Evolutionary conservation across 2,888 invertebrate genomes (phyloP).

Genomic region (Nemurella pictetii): DNA sequence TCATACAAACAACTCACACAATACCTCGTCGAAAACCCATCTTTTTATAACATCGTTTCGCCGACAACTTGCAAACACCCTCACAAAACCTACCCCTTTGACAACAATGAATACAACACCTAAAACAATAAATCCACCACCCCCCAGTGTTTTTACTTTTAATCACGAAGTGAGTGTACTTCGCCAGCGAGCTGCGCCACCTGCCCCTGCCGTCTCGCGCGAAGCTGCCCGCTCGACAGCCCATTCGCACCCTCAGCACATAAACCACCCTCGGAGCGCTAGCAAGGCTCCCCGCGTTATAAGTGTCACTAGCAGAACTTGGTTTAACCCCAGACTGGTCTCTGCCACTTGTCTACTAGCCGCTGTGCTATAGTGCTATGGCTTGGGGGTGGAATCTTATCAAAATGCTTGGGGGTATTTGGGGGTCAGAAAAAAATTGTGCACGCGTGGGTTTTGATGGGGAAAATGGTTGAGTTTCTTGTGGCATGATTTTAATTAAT

Average conservation of each 20-base stretch:
- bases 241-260: not conserved
- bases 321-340: not conserved
- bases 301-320: not conserved
- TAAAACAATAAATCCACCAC: not conserved
- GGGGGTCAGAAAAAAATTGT: too few species aligned
- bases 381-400: not conserved
- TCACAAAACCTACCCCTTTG: not conserved
- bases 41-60: not conserved
- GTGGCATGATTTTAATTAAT: too few species aligned
- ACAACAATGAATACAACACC: too few species aligned
- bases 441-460: too few species aligned
- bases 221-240: not conserved
- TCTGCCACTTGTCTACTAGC: not conserved
- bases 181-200: not conserved
- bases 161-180: not conserved
- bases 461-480: too few species aligned
- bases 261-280: not conserved
- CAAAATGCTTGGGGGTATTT: not conserved
- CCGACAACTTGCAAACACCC: not conserved
- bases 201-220: not conserved
- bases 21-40: too few species aligned
- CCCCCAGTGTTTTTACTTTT: not conserved
- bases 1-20: too few species aligned
- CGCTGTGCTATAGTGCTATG: not conserved
- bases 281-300: not conserved